Evolutionary conservation across 1,140 invertebrate genomes (phyloP).

Genomic region (Lepidurus couesii): DNA sequence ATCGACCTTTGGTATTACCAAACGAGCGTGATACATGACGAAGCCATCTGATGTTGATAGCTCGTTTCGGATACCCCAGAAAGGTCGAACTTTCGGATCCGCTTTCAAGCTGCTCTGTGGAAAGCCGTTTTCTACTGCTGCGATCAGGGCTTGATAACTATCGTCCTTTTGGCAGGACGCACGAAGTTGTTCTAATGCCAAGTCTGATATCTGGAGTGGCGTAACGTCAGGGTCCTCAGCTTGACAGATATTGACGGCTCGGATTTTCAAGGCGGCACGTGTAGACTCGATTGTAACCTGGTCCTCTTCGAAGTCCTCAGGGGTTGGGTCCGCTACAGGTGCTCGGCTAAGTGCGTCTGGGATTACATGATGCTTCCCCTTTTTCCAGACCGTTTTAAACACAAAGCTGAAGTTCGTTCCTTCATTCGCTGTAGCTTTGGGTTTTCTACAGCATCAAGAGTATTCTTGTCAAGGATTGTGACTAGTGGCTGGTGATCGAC

Average conservation of each 20-base stretch:
- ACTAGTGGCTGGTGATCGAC: slow-evolving; percentile 36
- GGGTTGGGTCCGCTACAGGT: slow-evolving; percentile 29
- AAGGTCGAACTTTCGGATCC: neutral
- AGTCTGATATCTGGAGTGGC: neutral
- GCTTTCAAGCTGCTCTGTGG: neutral
- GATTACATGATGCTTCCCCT: slow-evolving; percentile 25
- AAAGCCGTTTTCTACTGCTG: slow-evolving; percentile 19
- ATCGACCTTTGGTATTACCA: slow-evolving; percentile 28
- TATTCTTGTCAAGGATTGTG: slow-evolving; percentile 33
- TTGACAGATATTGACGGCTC: neutral
- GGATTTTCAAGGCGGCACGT: neutral
- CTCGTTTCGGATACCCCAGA: slow-evolving; percentile 24
- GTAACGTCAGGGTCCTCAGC: neutral
- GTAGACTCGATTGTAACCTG: neutral
- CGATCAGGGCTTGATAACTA: neutral
- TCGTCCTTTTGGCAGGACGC: neutral
- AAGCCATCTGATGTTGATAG: slow-evolving; percentile 29
- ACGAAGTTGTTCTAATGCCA: neutral
- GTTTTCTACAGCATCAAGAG: slow-evolving; percentile 31
- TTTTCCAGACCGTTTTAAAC: slow-evolving; percentile 34
- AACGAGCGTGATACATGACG: slow-evolving; percentile 16
- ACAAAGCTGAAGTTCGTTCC: slow-evolving; percentile 28
- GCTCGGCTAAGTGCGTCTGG: slow-evolving; percentile 26
- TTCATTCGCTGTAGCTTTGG: slow-evolving; percentile 36
- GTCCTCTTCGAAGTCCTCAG: slow-evolving; percentile 25